These are phyloP conservation scores for Tetramorium parvispinum DNA, from an alignment of 1,140 invertebrate genomes.

Conservation along the genomic window DNA sequence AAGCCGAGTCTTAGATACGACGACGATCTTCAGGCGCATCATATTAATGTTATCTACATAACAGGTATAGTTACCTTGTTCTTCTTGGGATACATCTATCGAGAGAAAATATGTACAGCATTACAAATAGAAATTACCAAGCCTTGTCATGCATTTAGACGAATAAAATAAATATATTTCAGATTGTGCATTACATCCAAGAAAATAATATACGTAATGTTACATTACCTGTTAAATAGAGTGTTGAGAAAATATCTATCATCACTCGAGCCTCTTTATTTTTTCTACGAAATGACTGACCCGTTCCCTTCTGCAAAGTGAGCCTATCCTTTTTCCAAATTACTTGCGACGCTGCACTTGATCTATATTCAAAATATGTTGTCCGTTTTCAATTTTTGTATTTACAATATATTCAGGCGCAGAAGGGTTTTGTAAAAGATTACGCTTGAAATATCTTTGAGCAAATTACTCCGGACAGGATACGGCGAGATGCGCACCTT, in stretches of 20 bases:
- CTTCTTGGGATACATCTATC: conserved; percentile 83
- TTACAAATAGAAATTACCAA: neutral
- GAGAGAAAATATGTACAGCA: neutral
- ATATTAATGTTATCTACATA: conserved; percentile 85
- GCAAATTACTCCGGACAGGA: conserved; percentile 85
- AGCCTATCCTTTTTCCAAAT: conserved; percentile 85
- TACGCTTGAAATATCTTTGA: neutral
- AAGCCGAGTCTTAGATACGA: conserved; percentile 83
- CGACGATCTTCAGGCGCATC: conserved; percentile 85
- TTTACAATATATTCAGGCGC: neutral
- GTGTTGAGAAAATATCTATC: conserved; percentile 86
- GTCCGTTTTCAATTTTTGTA: neutral
- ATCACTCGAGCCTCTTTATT: conserved; percentile 83
- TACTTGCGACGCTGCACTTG: conserved; percentile 81
- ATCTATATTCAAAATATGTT: conserved; percentile 70
- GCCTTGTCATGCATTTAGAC: neutral
- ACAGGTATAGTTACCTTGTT: conserved; percentile 87
- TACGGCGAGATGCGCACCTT: conserved; percentile 85
- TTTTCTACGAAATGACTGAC: conserved; percentile 80
- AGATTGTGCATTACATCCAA: neutral
- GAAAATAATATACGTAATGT: neutral
- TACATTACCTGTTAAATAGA: conserved; percentile 85
- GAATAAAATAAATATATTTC: conserved; percentile 14
- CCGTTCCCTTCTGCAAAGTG: conserved; percentile 81
- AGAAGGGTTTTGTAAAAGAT: neutral